Evolutionary conservation across 2,888 invertebrate genomes (phyloP).

Genomic region (Chrysolina haemoptera): DNA sequence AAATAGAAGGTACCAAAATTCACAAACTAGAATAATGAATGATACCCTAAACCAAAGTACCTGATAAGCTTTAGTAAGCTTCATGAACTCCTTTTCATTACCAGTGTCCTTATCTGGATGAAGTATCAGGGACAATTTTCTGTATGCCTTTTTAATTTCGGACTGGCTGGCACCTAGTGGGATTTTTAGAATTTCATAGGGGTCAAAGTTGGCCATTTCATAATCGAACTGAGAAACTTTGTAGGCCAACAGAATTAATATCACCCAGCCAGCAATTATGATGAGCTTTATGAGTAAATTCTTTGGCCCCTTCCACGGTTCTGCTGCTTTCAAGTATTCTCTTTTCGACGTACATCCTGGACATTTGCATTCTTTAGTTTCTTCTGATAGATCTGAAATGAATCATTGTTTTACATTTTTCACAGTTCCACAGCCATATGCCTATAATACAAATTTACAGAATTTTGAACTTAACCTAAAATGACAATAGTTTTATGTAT

Average conservation of each 20-base stretch:
- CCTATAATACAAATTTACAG: neutral
- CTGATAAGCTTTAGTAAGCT: constrained; percentile 93
- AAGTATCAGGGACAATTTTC: constrained; percentile 91
- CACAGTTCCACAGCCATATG: neutral
- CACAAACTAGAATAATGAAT: neutral
- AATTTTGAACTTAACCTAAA: constrained; percentile 17
- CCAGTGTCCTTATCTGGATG: constrained; percentile 97
- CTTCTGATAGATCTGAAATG: constrained; percentile 81
- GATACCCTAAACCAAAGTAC: constrained; percentile 68
- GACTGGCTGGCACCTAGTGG: constrained; percentile 88
- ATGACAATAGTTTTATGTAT: neutral
- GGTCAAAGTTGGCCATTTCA: constrained; percentile 99
- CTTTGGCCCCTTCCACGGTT: constrained; percentile 91
- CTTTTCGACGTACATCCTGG: constrained; percentile 90
- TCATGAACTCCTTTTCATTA: constrained; percentile 97
- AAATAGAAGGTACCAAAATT: neutral
- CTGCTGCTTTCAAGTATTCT: constrained; percentile 83
- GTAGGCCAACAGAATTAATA: constrained; percentile 86
- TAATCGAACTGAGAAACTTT: constrained; percentile 97
- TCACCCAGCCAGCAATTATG: constrained; percentile 87
- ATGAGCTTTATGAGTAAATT: constrained; percentile 84
- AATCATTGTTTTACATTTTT: constrained; percentile 38
- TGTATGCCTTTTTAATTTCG: constrained; percentile 96
- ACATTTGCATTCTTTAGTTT: constrained; percentile 89
- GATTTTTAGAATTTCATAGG: constrained; percentile 94